Evolutionary conservation across 2,113 vertebrate genomes (phyloP).

Genomic region (Mus pahari): DNA sequence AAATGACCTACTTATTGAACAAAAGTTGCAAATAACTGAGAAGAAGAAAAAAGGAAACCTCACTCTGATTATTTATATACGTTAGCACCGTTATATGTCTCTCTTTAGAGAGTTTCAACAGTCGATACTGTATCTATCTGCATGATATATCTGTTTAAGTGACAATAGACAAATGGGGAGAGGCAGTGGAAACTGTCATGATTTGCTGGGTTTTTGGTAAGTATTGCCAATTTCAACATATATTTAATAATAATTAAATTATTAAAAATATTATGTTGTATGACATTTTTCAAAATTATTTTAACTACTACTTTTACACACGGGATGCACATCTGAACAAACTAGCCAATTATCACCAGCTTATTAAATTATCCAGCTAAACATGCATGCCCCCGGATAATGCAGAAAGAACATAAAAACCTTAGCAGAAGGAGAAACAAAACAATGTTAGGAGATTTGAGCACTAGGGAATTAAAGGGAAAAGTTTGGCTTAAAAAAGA

Average conservation of each 20-base stretch:
- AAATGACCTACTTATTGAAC: constrained; percentile 57
- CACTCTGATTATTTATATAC: neutral
- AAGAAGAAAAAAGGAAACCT: neutral
- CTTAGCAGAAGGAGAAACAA: constrained; percentile 23
- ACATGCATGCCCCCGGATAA: constrained; percentile 76
- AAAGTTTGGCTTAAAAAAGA: constrained; percentile 78
- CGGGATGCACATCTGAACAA: constrained; percentile 75
- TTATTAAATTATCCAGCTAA: constrained; percentile 85
- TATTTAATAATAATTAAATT: no score
- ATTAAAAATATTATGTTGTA: constrained; percentile 52
- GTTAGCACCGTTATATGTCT: neutral
- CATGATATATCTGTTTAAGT: constrained; percentile 49
- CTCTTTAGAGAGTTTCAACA: constrained; percentile 50
- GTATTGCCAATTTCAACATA: constrained; percentile 81
- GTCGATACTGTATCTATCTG: constrained; percentile 18
- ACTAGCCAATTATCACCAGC: constrained; percentile 77
- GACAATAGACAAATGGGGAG: constrained; percentile 67
- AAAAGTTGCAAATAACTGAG: constrained; percentile 61
- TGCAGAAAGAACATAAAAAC: constrained; percentile 62
- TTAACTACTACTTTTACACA: constrained; percentile 66
- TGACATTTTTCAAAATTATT: constrained; percentile 64
- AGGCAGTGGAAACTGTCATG: constrained; percentile 85
- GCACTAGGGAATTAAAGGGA: constrained; percentile 66
- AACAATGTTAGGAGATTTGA: constrained; percentile 41
- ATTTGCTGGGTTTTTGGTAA: constrained; percentile 84